Conservation (phyloP, 1,140 invertebrate species). For the Gryllus bimaculatus region DNA sequence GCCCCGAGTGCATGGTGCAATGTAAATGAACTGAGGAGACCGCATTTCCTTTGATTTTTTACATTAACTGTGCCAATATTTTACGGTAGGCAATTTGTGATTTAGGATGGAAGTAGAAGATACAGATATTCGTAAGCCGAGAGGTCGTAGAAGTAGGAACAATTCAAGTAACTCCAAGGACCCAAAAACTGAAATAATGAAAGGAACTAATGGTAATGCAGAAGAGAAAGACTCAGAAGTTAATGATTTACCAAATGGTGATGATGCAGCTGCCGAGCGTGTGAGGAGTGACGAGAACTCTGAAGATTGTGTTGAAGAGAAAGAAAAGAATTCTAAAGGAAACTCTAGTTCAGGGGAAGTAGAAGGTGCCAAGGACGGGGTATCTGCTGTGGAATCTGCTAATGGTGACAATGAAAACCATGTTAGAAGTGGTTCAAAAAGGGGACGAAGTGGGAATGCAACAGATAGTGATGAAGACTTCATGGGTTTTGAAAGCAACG, state of each 20-base stretch:
- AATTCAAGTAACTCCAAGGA: background rate
- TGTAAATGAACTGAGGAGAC: background rate
- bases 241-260: background rate
- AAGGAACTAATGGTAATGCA: background rate
- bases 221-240: background rate
- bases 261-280: background rate
- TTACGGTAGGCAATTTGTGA: background rate
- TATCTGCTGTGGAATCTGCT: background rate
- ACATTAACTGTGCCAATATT: background rate
- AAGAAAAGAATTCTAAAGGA: background rate
- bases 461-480: background rate
- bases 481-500: background rate
- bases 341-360: background rate
- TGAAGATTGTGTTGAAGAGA: background rate
- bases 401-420: background rate
- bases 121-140: background rate
- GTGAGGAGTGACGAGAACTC: background rate
- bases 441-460: too few species aligned
- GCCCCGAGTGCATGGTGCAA: background rate
- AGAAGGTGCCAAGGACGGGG: background rate
- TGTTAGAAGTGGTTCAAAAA: background rate
- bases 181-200: background rate
- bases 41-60: background rate
- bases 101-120: background rate
- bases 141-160: background rate